phyloP scores from a whole-genome alignment of 1,140 invertebrate genomes.

The Hydropsyche tenuis region DNA sequence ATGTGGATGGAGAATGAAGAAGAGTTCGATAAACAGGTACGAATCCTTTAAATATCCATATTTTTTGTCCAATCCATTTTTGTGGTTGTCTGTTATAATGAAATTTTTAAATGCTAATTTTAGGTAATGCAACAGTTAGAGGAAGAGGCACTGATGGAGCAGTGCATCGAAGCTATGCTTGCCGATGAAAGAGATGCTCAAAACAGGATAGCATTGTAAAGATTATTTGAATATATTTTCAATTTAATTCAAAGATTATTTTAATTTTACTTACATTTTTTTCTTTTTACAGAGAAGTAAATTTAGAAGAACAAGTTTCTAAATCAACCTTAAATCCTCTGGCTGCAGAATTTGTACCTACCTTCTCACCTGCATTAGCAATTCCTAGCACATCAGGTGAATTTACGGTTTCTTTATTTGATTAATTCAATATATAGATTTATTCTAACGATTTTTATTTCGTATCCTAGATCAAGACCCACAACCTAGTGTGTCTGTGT shows the following conservation, averaged over 20 bases:
- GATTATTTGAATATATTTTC: neutral
- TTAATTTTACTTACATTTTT: slow-evolving; percentile 38
- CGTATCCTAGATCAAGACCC: neutral
- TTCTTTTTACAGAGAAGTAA: slow-evolving; percentile 53
- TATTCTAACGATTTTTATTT: neutral
- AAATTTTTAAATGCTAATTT: slow-evolving; percentile 38
- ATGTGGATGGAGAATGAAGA: slow-evolving; percentile 93
- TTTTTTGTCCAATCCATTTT: neutral
- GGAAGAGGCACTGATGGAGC: slow-evolving; percentile 86
- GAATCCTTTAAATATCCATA: neutral
- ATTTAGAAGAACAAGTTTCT: slow-evolving; percentile 56
- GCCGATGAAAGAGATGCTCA: slow-evolving; percentile 68
- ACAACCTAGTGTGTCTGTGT: slow-evolving; percentile 7
- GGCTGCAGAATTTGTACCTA: slow-evolving; percentile 79
- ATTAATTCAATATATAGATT: neutral
- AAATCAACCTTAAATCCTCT: slow-evolving; percentile 78
- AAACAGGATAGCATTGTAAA: slow-evolving; percentile 56
- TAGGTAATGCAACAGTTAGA: slow-evolving; percentile 84
- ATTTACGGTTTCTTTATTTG: neutral
- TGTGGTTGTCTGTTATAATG: neutral
- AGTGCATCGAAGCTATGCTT: slow-evolving; percentile 84
- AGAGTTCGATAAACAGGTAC: slow-evolving; percentile 85
- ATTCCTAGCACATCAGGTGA: slow-evolving; percentile 35
- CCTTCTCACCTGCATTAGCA: slow-evolving; percentile 35
- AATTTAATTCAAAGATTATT: neutral